Percentiles rank a stretch among this genome's conserved stretches.
Evolutionary conservation across 2,888 invertebrate species (phyloP).

Genomic region (Ferdinandea cuprea): DNA sequence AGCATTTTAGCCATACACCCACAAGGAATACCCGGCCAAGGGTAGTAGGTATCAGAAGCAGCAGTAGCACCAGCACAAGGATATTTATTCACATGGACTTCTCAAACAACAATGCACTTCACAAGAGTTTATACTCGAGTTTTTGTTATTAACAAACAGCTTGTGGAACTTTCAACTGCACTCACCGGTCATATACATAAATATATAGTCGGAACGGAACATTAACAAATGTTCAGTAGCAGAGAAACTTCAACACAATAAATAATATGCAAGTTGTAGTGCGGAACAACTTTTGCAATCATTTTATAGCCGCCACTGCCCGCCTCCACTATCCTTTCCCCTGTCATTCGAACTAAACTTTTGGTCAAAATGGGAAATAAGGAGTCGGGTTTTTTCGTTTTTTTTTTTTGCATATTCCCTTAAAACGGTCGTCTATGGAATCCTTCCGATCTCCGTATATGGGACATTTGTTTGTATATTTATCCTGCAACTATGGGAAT

Average conservation of each 20-base stretch:
- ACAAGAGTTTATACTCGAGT: conserved; percentile 14
- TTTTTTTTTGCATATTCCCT: conserved; percentile 6
- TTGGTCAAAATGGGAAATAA: conserved; percentile 15
- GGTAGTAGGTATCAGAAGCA: too few relatives aligned
- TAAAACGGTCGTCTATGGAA: not conserved
- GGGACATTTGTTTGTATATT: conserved; percentile 29
- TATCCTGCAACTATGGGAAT: conserved; percentile 15
- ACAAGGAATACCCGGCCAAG: too few relatives aligned
- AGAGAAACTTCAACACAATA: conserved; percentile 47
- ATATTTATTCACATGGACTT: conserved; percentile 35
- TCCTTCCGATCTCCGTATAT: conserved; percentile 1
- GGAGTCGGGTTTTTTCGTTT: not conserved
- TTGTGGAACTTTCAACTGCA: conserved; percentile 52
- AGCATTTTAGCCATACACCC: too few relatives aligned
- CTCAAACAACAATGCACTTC: conserved; percentile 19
- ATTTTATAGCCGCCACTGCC: conserved; percentile 46
- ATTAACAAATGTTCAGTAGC: conserved; percentile 40
- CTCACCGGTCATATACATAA: not conserved
- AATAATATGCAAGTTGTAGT: conserved; percentile 41
- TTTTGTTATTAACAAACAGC: conserved; percentile 64
- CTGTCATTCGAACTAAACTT: conserved; percentile 39
- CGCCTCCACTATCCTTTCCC: not conserved
- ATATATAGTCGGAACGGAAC: not conserved
- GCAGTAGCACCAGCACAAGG: not conserved
- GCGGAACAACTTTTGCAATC: conserved; percentile 57